Evolutionary conservation across 1,140 invertebrate species (phyloP), one percentile per base, ranked within the genome.

Genomic region (Hyposmocoma kahamanoa): DNA sequence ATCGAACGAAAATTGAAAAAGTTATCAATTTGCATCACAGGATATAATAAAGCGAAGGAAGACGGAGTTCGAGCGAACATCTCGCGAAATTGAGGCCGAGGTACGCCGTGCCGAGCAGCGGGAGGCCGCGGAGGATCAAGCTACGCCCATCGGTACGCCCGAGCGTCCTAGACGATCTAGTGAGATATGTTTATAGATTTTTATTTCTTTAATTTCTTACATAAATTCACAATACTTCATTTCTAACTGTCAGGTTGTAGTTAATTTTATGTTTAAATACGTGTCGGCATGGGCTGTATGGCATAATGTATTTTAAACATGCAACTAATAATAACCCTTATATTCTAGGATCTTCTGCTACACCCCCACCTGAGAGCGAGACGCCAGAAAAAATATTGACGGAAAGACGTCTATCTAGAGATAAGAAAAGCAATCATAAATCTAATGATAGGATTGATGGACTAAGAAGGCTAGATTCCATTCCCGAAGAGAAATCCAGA

Each of bases 71-170:
- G 85, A 87, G 70, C 74, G 84, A 9, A 86, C 84, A 11, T 64
- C 84, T 45, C 78, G 83, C 11, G 85, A 87, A 38, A 87, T 86
- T 42, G 85, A 87, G 49, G 78, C 84, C 4, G 79, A 81, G 53
- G 79, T 87, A 42, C 53, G 71, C 13, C 66, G 74, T 13, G 75
- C 79, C 0, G 85, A 87, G 39, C 60, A 66, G 22, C 54, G 63
- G 15, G 72, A 78, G 28, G 50, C 19, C 21, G 56, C 18, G 0
- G 66, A 68, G 3, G 67, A 63, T 11, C 17, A 50, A 19, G 26
- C 57, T 18, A 55, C 70, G 13, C 63, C 65, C n/a, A 50, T 36
- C 13, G 50, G 47, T 54, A 75, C 73, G 13, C 71, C 75, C 0
- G 70, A 73, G 21, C 46, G 50, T 18, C 67, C 60, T 30, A 28